These are phyloP conservation scores for Eumaeus atala DNA, from an alignment of 1,140 invertebrate species.

Conservation along the genomic window DNA sequence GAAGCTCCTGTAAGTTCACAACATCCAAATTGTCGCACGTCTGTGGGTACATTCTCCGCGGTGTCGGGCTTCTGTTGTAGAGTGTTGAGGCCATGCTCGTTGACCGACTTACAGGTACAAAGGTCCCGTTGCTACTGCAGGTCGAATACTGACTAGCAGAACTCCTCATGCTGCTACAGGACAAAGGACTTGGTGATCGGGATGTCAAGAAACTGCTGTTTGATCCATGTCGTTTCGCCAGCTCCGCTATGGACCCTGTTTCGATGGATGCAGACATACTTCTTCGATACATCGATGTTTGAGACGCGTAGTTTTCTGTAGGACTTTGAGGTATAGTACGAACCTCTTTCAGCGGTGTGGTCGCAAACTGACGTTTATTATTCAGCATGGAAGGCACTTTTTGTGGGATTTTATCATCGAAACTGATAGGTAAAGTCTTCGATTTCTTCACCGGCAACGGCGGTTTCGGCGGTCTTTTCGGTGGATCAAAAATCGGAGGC, in stretches of 20 bases:
- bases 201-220: conserved; percentile 46
- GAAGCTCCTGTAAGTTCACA: conserved; percentile 74
- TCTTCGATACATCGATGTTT: conserved; percentile 57
- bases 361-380: conserved; percentile 55
- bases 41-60: conserved; percentile 80
- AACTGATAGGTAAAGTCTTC: conserved; percentile 64
- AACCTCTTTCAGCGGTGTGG: conserved; percentile 68
- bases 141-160: conserved; percentile 64
- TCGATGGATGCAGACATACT: conserved; percentile 63
- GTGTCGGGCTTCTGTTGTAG: conserved; percentile 65
- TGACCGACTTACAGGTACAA: conserved; percentile 55
- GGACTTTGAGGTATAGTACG: conserved; percentile 48
- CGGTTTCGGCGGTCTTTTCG: conserved; percentile 44
- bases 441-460: conserved; percentile 68
- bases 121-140: conserved; percentile 65
- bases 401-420: conserved; percentile 53
- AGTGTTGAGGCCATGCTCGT: conserved; percentile 62
- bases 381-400: conserved; percentile 45
- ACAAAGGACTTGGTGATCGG: conserved; percentile 62
- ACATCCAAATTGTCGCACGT: conserved; percentile 65
- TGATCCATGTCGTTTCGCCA: conserved; percentile 56
- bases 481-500: conserved; percentile 54
- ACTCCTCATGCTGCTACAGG: conserved; percentile 57
- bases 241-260: conserved; percentile 66
- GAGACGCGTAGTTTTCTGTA: conserved; percentile 42